Percentiles rank a stretch among this genome's conserved stretches.
phyloP scores from a whole-genome alignment of 2,888 invertebrate genomes.

The Andricus curvator region DNA sequence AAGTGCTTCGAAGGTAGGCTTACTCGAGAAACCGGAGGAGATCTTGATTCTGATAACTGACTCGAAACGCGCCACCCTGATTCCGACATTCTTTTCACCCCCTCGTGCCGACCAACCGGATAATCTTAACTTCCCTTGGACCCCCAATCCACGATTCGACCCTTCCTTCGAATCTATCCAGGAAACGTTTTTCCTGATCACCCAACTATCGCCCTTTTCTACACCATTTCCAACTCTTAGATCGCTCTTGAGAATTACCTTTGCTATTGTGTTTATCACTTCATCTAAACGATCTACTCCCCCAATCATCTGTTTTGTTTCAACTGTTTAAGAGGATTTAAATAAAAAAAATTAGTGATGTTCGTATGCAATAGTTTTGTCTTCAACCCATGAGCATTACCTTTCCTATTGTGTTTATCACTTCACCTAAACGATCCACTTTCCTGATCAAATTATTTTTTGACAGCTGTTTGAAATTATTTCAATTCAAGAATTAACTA shows the following conservation, averaged over 20 bases:
- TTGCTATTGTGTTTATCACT: constrained; percentile 17
- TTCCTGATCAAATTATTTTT: neutral
- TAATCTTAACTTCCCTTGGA: constrained; percentile 54
- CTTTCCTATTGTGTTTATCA: constrained; percentile 14
- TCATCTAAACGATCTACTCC: constrained; percentile 15
- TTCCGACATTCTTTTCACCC: constrained; percentile 53
- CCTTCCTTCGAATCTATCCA: constrained; percentile 19
- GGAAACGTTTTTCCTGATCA: constrained; percentile 12
- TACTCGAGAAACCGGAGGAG: constrained; percentile 36
- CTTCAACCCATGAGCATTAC: neutral
- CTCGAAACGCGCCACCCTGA: constrained; percentile 44
- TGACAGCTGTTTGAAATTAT: no score
- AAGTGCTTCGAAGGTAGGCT: constrained; percentile 6
- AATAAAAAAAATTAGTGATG: no score
- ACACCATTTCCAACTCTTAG: constrained; percentile 9
- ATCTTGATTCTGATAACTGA: constrained; percentile 40
- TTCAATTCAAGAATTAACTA: no score
- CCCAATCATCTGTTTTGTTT: neutral
- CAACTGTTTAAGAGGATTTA: no score
- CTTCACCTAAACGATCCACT: constrained; percentile 8
- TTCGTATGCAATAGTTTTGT: no score
- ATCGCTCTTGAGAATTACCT: constrained; percentile 9
- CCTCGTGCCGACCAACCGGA: constrained; percentile 52
- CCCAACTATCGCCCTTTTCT: constrained; percentile 2
- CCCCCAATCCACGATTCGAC: constrained; percentile 42